Evolutionary conservation across 2,113 vertebrate genomes (phyloP).

Genomic region (Butorides virescens): DNA sequence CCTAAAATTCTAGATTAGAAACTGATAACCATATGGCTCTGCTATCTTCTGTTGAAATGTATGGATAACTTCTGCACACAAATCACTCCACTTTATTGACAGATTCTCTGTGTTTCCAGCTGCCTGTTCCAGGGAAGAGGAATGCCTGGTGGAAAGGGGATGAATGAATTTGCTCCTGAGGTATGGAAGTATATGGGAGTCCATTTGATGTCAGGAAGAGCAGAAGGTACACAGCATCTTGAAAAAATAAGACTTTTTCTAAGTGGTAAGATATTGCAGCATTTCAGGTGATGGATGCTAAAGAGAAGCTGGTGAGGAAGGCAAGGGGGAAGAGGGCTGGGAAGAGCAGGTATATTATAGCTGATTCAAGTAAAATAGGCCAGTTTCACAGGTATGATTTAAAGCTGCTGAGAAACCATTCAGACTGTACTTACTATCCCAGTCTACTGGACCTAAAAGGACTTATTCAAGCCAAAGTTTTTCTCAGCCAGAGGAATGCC

Average conservation of each 20-base stretch:
- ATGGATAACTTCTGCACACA: background rate
- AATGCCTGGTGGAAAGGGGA: background rate
- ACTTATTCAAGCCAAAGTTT: background rate
- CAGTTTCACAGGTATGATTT: background rate
- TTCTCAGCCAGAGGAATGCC: background rate
- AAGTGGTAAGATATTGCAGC: background rate
- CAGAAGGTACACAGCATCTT: background rate
- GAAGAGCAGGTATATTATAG: background rate
- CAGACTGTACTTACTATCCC: background rate
- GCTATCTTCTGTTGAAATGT: background rate
- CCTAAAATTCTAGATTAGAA: slow-evolving; percentile 11
- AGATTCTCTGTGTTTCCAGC: background rate
- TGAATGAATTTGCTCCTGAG: background rate
- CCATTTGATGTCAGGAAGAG: background rate
- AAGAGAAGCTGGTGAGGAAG: background rate
- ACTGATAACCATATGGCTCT: background rate
- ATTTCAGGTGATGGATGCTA: background rate
- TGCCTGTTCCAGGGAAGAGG: background rate
- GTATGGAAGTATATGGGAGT: background rate
- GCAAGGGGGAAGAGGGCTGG: background rate
- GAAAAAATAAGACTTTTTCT: background rate
- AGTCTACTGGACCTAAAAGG: background rate
- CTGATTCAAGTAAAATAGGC: background rate
- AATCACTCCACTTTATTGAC: background rate
- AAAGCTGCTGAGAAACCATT: background rate